Evolutionary conservation across 2,888 invertebrate genomes (phyloP).

Genomic region (Erebia palarica): DNA sequence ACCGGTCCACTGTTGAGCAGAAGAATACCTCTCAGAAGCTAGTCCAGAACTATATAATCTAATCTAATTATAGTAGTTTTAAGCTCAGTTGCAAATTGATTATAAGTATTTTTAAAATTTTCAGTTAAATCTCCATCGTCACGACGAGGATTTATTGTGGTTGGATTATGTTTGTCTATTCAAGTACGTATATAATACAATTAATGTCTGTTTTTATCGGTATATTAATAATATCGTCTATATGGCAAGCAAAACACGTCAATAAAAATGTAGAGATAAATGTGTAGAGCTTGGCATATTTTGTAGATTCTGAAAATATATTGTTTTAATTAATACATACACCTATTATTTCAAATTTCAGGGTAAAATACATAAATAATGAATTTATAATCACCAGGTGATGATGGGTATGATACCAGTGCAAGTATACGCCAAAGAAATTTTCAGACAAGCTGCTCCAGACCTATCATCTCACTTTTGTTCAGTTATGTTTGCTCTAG

Average conservation of each 20-base stretch:
- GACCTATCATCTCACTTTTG: conserved; percentile 73
- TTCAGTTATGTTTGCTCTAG: conserved; percentile 82
- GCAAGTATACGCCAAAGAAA: conserved; percentile 75
- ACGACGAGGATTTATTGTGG: conserved; percentile 46
- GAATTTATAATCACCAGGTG: conserved; percentile 53
- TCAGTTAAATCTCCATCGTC: conserved; percentile 38
- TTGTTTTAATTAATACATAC: not conserved
- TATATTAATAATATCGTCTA: no score
- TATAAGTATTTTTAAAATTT: conserved; percentile 8
- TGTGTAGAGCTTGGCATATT: no score
- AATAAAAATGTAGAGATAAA: no score
- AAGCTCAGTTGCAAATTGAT: not conserved
- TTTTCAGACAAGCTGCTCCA: conserved; percentile 80
- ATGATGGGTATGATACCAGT: conserved; percentile 73
- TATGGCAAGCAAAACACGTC: no score
- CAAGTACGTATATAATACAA: conserved; percentile 53
- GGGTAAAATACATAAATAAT: not conserved
- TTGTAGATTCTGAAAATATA: not conserved
- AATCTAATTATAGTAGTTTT: not conserved
- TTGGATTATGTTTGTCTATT: conserved; percentile 54
- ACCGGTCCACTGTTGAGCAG: no score
- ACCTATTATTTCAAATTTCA: no score
- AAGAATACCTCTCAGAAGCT: no score
- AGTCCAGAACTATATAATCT: no score
- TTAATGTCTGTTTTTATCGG: not conserved